Evolutionary conservation across 2,888 invertebrate species (phyloP).

Genomic region (Scaeva pyrastri): DNA sequence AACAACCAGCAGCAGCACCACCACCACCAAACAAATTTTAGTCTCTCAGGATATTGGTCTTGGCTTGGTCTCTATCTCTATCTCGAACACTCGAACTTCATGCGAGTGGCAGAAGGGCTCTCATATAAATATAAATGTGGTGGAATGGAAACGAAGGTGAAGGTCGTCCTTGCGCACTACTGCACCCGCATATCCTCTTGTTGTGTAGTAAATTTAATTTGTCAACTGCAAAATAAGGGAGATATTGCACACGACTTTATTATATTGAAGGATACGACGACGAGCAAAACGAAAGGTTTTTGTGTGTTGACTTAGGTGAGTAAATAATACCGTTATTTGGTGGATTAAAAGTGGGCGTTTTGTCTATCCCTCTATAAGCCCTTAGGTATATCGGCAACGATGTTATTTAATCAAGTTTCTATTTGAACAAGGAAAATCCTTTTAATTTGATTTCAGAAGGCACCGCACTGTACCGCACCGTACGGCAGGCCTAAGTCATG

Average conservation of each 20-base stretch:
- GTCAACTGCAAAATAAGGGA: conserved; percentile 68
- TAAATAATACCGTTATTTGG: conserved; percentile 73
- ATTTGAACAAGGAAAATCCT: conserved; percentile 67
- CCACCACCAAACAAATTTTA: too few relatives aligned
- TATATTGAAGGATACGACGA: background rate
- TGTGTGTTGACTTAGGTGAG: conserved; percentile 73
- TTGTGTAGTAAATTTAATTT: conserved; percentile 66
- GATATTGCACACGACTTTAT: conserved; percentile 55
- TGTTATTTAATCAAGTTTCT: conserved; percentile 69
- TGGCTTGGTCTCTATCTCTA: conserved; percentile 9
- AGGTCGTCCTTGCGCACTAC: conserved; percentile 63
- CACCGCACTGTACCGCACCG: too few relatives aligned
- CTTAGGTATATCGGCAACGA: conserved; percentile 19
- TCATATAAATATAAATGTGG: background rate
- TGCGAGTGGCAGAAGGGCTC: too few relatives aligned
- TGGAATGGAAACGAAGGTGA: conserved; percentile 54
- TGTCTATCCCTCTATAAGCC: background rate
- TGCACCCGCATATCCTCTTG: conserved; percentile 53
- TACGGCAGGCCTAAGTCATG: conserved; percentile 6
- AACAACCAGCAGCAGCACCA: too few relatives aligned
- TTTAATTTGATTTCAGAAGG: conserved; percentile 68
- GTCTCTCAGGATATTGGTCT: conserved; percentile 29
- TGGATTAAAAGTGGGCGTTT: conserved; percentile 60
- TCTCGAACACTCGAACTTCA: too few relatives aligned
- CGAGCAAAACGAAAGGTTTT: conserved; percentile 1